These are phyloP conservation scores for Meloidogyne hapla DNA, from an alignment of 1,140 invertebrate species.

Conservation along the genomic window DNA sequence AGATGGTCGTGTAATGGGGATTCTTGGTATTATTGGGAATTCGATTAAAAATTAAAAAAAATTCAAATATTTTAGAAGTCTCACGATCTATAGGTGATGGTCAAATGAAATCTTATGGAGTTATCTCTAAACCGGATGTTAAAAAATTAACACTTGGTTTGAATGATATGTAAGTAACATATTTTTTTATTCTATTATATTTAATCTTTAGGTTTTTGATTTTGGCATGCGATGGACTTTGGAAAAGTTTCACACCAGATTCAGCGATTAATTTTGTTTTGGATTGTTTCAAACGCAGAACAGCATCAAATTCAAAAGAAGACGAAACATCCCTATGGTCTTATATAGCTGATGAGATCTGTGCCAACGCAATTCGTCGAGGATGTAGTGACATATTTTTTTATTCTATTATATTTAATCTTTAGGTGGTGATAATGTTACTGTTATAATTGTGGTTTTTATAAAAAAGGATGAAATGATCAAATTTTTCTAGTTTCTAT, in stretches of 20 bases:
- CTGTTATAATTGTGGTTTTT: constrained; percentile 65
- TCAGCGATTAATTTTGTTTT: constrained; percentile 66
- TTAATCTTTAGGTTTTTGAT: constrained; percentile 64
- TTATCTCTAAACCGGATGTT: constrained; percentile 67
- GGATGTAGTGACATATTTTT: constrained; percentile 58
- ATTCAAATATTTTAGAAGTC: constrained; percentile 65
- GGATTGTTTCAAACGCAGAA: constrained; percentile 26
- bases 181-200: constrained; percentile 23
- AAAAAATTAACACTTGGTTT: constrained; percentile 66
- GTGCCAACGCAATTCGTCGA: constrained; percentile 66
- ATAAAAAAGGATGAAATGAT: background rate
- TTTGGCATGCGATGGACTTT: constrained; percentile 68
- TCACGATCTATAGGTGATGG: constrained; percentile 69
- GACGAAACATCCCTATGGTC: constrained; percentile 52
- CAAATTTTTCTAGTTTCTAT: background rate
- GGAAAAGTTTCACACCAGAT: constrained; percentile 66
- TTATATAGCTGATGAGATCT: constrained; percentile 64
- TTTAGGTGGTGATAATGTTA: constrained; percentile 68
- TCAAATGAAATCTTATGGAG: constrained; percentile 66
- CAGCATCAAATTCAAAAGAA: constrained; percentile 44
- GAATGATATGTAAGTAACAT: constrained; percentile 64
- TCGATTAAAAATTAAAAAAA: too few species aligned
- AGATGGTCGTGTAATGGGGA: constrained; percentile 68
- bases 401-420: constrained; percentile 15
- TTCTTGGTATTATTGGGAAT: too few species aligned